Conservation (phyloP, 2,797 vertebrate genomes). For the Gymnoscopelus braueri region DNA sequence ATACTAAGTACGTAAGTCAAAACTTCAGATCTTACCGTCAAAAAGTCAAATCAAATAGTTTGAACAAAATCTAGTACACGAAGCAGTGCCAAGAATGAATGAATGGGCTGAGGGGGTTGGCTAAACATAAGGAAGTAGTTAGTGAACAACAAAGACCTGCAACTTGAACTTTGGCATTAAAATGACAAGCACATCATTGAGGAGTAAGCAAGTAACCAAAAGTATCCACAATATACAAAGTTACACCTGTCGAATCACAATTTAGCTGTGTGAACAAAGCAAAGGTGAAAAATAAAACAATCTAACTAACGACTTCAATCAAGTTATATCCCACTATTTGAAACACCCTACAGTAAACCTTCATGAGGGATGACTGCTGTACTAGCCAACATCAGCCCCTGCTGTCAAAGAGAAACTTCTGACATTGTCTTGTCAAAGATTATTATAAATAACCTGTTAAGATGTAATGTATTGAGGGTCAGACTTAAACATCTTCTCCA, state of each 20-base stretch:
- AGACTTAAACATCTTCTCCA: not conserved
- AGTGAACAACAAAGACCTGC: conserved; percentile 1
- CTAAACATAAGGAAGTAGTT: not conserved
- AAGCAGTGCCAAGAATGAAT: not conserved
- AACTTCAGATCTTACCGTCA: not conserved
- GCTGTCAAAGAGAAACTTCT: not conserved
- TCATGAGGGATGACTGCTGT: not conserved
- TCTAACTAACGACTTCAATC: conserved; percentile 15
- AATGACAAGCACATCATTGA: not conserved
- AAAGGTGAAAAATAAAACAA: conserved; percentile 17
- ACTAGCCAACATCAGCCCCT: not conserved
- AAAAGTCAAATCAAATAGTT: not conserved
- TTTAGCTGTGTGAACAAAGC: not conserved
- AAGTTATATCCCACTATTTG: not conserved
- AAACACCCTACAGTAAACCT: conserved; percentile 8
- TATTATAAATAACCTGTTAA: conserved; percentile 4
- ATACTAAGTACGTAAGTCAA: not conserved
- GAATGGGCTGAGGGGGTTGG: not conserved
- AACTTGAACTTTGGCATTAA: conserved; percentile 10
- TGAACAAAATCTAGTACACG: not conserved
- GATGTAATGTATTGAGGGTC: conserved; percentile 2
- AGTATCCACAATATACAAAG: not conserved
- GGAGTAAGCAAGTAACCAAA: not conserved
- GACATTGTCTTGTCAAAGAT: not conserved
- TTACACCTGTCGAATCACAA: conserved; percentile 20